Conservation (phyloP, 2,113 vertebrate genomes). For the Cinclus mexicanus region DNA sequence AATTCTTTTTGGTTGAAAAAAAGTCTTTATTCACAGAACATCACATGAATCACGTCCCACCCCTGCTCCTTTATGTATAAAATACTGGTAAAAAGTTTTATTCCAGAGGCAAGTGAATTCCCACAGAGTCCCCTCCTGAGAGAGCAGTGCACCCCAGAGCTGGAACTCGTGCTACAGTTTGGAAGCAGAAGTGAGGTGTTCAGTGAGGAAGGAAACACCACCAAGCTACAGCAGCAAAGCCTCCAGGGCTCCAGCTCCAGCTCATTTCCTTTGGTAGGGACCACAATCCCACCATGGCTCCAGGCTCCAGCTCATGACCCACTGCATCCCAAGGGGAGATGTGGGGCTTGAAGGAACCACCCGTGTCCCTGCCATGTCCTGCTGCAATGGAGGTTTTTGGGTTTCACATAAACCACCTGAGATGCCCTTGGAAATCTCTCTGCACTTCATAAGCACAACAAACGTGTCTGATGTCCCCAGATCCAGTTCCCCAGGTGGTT, state of each 20-base stretch:
- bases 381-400: fast-evolving
- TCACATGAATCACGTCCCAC: neutral
- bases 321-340: neutral
- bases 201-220: neutral
- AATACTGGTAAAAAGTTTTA: neutral
- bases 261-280: neutral
- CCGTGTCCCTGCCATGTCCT: neutral
- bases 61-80: neutral
- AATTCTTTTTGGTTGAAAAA: neutral
- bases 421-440: neutral
- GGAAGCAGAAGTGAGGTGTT: neutral
- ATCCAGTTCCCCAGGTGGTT: neutral
- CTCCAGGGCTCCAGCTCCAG: neutral
- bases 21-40: constrained; percentile 16
- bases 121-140: neutral
- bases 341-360: neutral
- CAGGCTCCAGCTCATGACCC: neutral
- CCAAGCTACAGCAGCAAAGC: neutral
- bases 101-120: neutral
- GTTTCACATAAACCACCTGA: neutral
- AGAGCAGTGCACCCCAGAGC: neutral
- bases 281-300: neutral
- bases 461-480: fast-evolving
- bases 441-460: neutral
- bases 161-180: neutral